These are phyloP conservation scores for Momotus momota DNA, from an alignment of 2,797 vertebrate genomes.

Conservation along the genomic window DNA sequence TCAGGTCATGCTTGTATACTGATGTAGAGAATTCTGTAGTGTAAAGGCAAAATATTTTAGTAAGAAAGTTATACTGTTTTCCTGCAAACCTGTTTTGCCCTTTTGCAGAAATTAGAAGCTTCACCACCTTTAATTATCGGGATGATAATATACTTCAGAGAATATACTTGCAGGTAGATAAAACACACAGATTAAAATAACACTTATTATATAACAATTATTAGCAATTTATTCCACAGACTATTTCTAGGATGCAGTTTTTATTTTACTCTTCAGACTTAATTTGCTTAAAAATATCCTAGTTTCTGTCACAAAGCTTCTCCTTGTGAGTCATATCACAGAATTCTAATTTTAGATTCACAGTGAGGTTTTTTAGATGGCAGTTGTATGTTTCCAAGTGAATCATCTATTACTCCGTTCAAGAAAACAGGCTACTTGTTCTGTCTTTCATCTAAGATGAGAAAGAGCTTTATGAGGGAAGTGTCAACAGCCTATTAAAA, in stretches of 20 bases:
- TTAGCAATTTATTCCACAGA: background rate
- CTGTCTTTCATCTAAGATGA: slow-evolving; percentile 13
- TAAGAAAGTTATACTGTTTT: background rate
- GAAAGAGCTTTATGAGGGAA: background rate
- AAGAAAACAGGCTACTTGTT: slow-evolving; percentile 30
- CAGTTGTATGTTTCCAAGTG: slow-evolving; percentile 19
- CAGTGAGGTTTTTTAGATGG: slow-evolving; percentile 11
- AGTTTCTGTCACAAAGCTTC: slow-evolving; percentile 37
- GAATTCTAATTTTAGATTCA: slow-evolving; percentile 51
- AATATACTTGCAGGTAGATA: background rate
- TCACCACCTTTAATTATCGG: background rate
- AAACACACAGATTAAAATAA: background rate
- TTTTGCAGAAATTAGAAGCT: background rate
- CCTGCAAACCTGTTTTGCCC: background rate
- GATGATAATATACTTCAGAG: background rate
- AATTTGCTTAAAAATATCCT: slow-evolving; percentile 42
- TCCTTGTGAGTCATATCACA: slow-evolving; percentile 58
- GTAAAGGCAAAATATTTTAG: background rate
- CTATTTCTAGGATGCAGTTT: slow-evolving; percentile 20
- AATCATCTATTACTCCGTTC: background rate
- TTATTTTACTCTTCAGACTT: slow-evolving; percentile 38
- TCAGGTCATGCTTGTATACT: background rate
- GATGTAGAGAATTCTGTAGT: background rate
- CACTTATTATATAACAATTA: background rate
- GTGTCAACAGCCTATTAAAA: background rate